A percentile compares a stretch with the other conserved stretches of the same genome.
Conservation (phyloP, 2,113 vertebrate species). For the Aleadryas rufinucha region DNA sequence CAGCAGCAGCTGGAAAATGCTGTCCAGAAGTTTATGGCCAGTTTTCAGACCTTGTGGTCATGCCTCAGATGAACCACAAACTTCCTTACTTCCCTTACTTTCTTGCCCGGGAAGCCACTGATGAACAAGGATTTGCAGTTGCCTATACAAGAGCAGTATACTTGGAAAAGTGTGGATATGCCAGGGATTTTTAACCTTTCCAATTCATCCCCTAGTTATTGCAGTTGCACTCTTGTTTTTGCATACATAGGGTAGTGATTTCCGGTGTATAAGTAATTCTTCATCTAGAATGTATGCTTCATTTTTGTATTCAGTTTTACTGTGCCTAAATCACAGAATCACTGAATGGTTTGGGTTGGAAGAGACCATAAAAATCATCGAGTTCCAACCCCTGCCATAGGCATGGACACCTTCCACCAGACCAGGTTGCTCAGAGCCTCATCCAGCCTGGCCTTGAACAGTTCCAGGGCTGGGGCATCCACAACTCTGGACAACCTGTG, state of each 20-base stretch:
- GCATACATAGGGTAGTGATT: background rate
- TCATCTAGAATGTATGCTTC: background rate
- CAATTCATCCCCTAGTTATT: background rate
- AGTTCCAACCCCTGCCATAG: rapidly evolving
- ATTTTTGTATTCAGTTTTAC: background rate
- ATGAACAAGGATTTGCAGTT: background rate
- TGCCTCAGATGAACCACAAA: background rate
- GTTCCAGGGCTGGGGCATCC: background rate
- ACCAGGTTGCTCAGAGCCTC: background rate
- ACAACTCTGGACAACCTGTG: background rate
- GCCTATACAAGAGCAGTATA: background rate
- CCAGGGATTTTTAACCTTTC: background rate
- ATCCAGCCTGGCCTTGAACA: background rate
- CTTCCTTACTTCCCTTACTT: background rate
- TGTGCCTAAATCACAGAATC: background rate
- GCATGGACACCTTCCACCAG: background rate
- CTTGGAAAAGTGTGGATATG: background rate
- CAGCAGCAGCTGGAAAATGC: background rate
- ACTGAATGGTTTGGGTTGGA: background rate
- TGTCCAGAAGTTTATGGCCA: background rate
- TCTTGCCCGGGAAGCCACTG: background rate
- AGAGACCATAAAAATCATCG: background rate
- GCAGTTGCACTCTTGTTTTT: background rate
- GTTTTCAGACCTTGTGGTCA: background rate
- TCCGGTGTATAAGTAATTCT: background rate